Evolutionary conservation across 2,888 invertebrate genomes (phyloP).

Genomic region (Drosophila mimetica): DNA sequence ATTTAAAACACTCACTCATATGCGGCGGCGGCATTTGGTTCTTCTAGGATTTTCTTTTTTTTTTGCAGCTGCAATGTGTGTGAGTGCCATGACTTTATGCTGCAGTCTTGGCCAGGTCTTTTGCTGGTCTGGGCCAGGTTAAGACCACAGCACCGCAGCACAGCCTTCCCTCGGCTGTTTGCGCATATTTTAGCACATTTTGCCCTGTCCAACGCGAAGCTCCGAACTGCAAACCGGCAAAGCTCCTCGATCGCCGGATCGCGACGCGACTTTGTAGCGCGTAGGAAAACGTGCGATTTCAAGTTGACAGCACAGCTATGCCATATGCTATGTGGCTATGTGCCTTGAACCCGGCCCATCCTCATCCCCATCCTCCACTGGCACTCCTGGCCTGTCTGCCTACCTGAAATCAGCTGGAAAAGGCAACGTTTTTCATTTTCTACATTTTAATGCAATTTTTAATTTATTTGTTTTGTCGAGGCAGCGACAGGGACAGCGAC

Average conservation of each 20-base stretch:
- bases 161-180: slow-evolving; percentile 61
- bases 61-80: slow-evolving; percentile 34
- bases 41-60: slow-evolving; percentile 11
- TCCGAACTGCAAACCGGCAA: slow-evolving; percentile 1
- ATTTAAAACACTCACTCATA: slow-evolving; percentile 82
- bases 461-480: slow-evolving; percentile 77
- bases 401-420: slow-evolving; percentile 67
- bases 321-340: slow-evolving; percentile 18
- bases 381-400: slow-evolving; percentile 11
- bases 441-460: slow-evolving; percentile 81
- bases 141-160: slow-evolving; percentile 23
- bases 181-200: slow-evolving; percentile 83
- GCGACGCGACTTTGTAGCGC: slow-evolving; percentile 71
- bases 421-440: slow-evolving; percentile 78
- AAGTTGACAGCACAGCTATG: slow-evolving; percentile 77
- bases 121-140: slow-evolving; percentile 22
- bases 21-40: slow-evolving; percentile 40
- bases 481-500: slow-evolving; percentile 35
- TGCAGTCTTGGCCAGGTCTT: slow-evolving; percentile 31
- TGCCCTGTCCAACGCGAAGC: slow-evolving; percentile 47
- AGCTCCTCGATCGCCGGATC: slow-evolving; percentile 44
- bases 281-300: slow-evolving; percentile 79
- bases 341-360: slow-evolving; percentile 58
- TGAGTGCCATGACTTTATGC: slow-evolving; percentile 56
- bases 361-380: neutral